Evolutionary conservation across 2,113 vertebrate genomes (phyloP).

Genomic region (Apaloderma vittatum): DNA sequence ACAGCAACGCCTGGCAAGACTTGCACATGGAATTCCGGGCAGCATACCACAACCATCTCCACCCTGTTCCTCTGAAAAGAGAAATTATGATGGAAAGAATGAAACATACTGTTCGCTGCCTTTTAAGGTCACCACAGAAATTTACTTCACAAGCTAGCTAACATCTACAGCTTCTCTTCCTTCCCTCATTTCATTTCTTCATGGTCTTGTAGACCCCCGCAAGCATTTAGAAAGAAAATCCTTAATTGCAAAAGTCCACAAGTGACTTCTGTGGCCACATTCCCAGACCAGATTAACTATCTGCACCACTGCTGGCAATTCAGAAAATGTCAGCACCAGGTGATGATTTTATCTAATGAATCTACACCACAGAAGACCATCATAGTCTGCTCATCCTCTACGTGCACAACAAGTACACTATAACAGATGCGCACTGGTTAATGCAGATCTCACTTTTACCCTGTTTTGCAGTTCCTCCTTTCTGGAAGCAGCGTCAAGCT

Average conservation of each 20-base stretch:
- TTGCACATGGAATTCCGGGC: background rate
- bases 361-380: background rate
- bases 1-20: background rate
- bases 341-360: background rate
- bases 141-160: background rate
- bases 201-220: background rate
- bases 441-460: background rate
- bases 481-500: background rate
- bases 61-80: background rate
- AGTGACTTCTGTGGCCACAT: background rate
- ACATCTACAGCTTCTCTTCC: background rate
- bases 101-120: slow-evolving; percentile 21
- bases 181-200: background rate
- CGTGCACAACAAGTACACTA: background rate
- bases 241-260: background rate
- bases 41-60: background rate
- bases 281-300: background rate
- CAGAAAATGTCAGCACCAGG: background rate
- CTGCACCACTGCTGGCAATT: background rate
- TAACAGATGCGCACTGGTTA: background rate
- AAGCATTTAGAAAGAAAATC: background rate
- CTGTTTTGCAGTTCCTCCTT: background rate
- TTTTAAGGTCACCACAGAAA: slow-evolving; percentile 34
- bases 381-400: background rate
- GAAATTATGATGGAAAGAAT: background rate